Base-by-base conservation (phyloP, 2,797 vertebrate genomes). In the Scolopax rusticola region DNA sequence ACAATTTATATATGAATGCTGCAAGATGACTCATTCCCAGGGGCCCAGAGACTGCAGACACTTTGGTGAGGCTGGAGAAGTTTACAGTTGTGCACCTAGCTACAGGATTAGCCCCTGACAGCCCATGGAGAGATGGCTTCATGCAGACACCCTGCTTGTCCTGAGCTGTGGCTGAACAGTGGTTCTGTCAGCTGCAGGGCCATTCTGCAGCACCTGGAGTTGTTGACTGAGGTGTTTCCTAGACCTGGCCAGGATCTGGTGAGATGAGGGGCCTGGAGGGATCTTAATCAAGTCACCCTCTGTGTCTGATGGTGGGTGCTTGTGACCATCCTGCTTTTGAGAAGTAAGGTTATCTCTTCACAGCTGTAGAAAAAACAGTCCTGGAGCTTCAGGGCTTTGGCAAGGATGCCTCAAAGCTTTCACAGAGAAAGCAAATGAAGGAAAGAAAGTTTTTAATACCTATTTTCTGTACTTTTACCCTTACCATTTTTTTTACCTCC, bases 171-270 rank as follows among this genome's bases (percentile, higher is more conserved):
- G 2, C 47, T 74, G 40, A 10, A 30, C 11, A 8, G 45, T 59
- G 40, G 54, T 47, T 90, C 77, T 88, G 25, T 14, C 75, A 94
- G 78, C 60, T 67, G 59, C 78, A 59, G 65, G 57, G 61, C 48
- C 65, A 28, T n/a, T 20, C 38, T 33, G 74, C 47, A 79, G 71
- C 4, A 1, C 70, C 51, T 67, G 77, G 30, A 43, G 70, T 8
- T 80, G 27, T 15, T 82, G 60, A 16, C 27, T 32, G 43, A 81
- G 23, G 13, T 73, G 67, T 40, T 36, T 59, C 20, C 25, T 68
- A 18, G 65, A 4, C 23, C 69, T 50, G 68, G 19, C 63, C 86
- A 36, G 85, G 63, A 61, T 24, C 15, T 19, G 21, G 41, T 5
- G 12, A n/a, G 38, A 25, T 73, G 48, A 1, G 15, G 2, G 3